Base-by-base conservation (phyloP, 2,113 vertebrate species). In the Podarcis cretensis region DNA sequence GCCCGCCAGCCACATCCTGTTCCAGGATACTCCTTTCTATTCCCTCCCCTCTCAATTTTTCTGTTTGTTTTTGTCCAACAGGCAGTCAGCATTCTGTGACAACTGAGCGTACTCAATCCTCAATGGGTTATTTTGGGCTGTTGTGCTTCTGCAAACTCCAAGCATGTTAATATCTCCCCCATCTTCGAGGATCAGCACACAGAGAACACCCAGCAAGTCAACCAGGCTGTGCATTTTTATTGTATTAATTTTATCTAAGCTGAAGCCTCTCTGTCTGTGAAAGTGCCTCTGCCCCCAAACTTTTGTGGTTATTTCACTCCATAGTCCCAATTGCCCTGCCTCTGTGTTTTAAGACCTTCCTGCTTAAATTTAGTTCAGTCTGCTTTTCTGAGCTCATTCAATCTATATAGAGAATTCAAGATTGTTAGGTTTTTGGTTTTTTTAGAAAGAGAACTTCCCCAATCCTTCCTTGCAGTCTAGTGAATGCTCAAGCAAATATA, bases 381-480 rank as follows among this genome's bases (percentile, higher is more conserved):
- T n/a, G 82, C 35, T 86, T 92, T 90, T 85, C 88, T 54, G 75
- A 87, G 23, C 25, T 86, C 16, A 2, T 13, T 85, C 82, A 88
- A 89, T 83, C 84, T 74, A 13, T 43, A 54, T 77, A 80, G 77
- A 14, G 1, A 32, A 48, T 2, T 4, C 10, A 83, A 83, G 6
- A 76, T 54, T 54, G 9, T 12, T 54, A 0, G 9, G 10, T 32
- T 90, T 37, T 2, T 37, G 37, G 2, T 63, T 0, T 88, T 91
- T 77, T 85, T 6, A 32, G 68, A 37, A 0, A 0, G 83, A 43
- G 16, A n/a, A n/a, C 9, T 48, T 84, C 68, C 77, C 87, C 23
- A 90, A 90, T n/a, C 87, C 89, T 94, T 89, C 85, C 85, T 94
- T 92, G 63, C 83, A 93, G 81, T 68, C 75, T n/a, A 21, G 35